phyloP scores from a whole-genome alignment of 2,797 vertebrate genomes.

The Falco cherrug region DNA sequence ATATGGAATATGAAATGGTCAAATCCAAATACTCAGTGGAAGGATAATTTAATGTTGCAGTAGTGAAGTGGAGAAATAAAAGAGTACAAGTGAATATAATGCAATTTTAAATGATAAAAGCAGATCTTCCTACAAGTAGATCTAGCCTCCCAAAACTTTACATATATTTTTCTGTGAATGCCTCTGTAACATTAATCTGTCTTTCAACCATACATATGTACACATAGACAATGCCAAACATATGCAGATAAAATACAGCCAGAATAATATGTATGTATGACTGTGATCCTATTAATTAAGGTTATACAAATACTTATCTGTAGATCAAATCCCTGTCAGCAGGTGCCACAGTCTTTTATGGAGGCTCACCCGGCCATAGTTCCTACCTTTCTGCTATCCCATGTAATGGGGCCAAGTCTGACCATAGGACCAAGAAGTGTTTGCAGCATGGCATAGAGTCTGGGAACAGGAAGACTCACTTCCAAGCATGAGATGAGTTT shows the following conservation, averaged over 20 bases:
- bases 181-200: neutral
- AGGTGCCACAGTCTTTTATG: neutral
- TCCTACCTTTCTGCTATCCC: neutral
- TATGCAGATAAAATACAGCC: no score
- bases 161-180: neutral
- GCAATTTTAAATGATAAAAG: neutral
- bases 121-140: neutral
- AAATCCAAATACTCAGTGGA: neutral
- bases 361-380: neutral
- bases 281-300: neutral
- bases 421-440: neutral
- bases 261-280: no score
- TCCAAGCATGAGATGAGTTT: neutral
- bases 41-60: neutral
- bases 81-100: neutral
- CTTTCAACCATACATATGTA: neutral
- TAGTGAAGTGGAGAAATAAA: neutral
- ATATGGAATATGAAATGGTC: neutral
- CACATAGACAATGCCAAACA: neutral
- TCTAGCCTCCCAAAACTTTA: neutral
- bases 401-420: neutral
- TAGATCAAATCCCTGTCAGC: neutral
- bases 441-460: neutral
- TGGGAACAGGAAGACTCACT: neutral
- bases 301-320: neutral